Percentiles rank a stretch among this genome's conserved stretches.
phyloP scores from a whole-genome alignment of 2,113 vertebrate species.

The Phaethornis superciliosus region DNA sequence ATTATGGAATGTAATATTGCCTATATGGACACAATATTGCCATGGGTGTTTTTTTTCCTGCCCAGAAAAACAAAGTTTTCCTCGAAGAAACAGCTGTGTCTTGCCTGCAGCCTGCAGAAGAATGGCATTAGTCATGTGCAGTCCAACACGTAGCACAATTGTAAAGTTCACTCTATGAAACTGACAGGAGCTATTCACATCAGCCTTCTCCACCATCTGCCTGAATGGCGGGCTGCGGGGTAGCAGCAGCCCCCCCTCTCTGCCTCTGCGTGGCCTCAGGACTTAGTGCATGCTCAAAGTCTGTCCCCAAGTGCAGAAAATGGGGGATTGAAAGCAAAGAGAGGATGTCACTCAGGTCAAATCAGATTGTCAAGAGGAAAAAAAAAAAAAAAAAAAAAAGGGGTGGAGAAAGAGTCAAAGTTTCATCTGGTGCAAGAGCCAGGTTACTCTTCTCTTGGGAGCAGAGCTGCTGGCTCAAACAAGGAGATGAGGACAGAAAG shows the following conservation, averaged over 20 bases:
- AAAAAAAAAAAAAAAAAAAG: too few relatives aligned
- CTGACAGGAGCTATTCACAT: slow-evolving; percentile 77
- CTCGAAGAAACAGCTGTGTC: slow-evolving; percentile 72
- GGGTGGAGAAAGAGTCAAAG: background rate
- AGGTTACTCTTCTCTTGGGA: background rate
- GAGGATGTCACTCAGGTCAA: slow-evolving; percentile 38
- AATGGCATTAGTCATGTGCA: slow-evolving; percentile 74
- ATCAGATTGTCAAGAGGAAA: background rate
- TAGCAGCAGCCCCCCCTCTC: slow-evolving; percentile 31
- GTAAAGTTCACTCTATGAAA: slow-evolving; percentile 70
- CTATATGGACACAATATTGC: background rate
- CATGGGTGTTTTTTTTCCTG: background rate
- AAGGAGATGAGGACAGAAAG: background rate
- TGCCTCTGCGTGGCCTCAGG: background rate
- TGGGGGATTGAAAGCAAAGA: slow-evolving; percentile 10
- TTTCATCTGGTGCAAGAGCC: background rate
- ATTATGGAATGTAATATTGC: slow-evolving; percentile 10
- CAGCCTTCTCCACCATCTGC: slow-evolving; percentile 73
- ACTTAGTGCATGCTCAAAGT: slow-evolving; percentile 39
- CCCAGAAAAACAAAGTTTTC: slow-evolving; percentile 18
- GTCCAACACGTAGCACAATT: slow-evolving; percentile 72
- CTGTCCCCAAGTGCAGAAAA: slow-evolving; percentile 49
- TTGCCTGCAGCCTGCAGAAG: slow-evolving; percentile 63
- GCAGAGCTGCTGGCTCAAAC: background rate
- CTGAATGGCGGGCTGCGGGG: slow-evolving; percentile 72